Conservation (phyloP, 2,113 vertebrate genomes). For the Lophura nycthemera region DNA sequence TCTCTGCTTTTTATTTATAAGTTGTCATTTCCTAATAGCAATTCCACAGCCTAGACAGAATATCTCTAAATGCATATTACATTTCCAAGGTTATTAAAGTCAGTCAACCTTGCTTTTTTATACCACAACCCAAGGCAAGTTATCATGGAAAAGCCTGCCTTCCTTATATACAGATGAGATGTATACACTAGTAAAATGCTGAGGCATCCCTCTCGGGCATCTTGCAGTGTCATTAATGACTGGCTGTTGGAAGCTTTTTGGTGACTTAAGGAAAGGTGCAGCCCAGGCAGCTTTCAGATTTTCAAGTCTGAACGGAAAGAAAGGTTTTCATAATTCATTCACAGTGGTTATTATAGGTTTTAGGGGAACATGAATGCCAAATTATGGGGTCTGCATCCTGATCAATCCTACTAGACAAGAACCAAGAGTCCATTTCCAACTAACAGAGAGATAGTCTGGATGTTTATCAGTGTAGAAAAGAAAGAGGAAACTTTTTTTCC, state of each 20-base stretch:
- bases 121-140: not conserved
- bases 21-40: not conserved
- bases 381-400: not conserved
- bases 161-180: not conserved
- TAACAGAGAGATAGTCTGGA: not conserved
- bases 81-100: not conserved
- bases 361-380: not conserved
- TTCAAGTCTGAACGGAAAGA: not conserved
- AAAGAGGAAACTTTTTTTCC: not conserved
- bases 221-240: not conserved
- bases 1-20: not conserved
- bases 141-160: not conserved
- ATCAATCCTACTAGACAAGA: not conserved
- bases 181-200: not conserved
- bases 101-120: not conserved
- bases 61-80: not conserved
- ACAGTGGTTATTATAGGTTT: not conserved
- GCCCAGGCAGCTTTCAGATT: not conserved
- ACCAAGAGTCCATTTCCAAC: not conserved
- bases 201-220: not conserved
- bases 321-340: not conserved
- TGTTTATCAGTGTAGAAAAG: not conserved
- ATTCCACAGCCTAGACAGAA: not conserved
- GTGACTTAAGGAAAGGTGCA: not conserved
- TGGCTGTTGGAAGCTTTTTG: not conserved